Evolutionary conservation across 2,797 vertebrate genomes (phyloP).

Genomic region (Bufotes viridis): DNA sequence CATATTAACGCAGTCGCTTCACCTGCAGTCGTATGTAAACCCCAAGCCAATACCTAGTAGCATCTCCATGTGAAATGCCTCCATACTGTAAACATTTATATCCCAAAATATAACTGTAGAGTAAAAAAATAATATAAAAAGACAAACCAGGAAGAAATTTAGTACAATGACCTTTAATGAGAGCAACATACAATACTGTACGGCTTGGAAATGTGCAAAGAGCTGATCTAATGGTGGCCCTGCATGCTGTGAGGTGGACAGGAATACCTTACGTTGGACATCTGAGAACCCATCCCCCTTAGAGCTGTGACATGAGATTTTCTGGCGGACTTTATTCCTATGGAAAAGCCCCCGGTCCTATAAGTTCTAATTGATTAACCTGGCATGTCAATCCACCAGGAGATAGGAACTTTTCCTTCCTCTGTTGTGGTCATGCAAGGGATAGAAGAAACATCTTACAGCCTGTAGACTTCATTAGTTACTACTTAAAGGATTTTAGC

Average conservation of each 20-base stretch:
- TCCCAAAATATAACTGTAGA: background rate
- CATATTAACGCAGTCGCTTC: background rate
- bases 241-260: constrained; percentile 52
- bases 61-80: background rate
- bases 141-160: constrained; percentile 40
- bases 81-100: no score
- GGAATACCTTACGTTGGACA: constrained; percentile 30
- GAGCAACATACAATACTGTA: constrained; percentile 63
- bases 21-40: background rate
- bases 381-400: background rate
- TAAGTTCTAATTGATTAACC: constrained; percentile 47
- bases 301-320: constrained; percentile 1
- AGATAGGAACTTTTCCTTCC: background rate
- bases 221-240: constrained; percentile 51
- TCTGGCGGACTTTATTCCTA: background rate
- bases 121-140: constrained; percentile 9
- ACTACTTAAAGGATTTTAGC: constrained; percentile 31
- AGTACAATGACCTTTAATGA: constrained; percentile 60
- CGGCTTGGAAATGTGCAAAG: constrained; percentile 63
- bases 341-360: constrained; percentile 21
- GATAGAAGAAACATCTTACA: background rate
- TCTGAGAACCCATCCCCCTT: constrained; percentile 30
- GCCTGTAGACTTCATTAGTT: background rate
- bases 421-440: background rate
- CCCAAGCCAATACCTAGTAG: background rate